Evolutionary conservation across 2,888 invertebrate genomes (phyloP), one percentile per base, ranked within the genome.

Genomic region (Clanis bilineata): DNA sequence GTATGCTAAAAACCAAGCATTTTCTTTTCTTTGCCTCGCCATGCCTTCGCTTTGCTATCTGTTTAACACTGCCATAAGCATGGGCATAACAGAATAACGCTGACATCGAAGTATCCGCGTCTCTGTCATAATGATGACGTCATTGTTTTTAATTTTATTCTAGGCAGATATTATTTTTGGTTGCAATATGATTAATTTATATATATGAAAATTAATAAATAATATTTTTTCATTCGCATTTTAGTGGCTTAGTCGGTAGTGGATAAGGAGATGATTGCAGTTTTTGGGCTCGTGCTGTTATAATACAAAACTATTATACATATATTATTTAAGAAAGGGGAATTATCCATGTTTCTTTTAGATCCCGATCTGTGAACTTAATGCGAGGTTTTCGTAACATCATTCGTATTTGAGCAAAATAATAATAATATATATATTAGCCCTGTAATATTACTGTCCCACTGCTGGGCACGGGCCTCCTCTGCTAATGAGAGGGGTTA

Each of bases 81-180:
- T n/a, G n/a, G n/a, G n/a, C n/a, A n/a, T n/a, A 28, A 3, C 15
- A 18, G 18, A 32, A 10, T 51, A 32, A 51, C 18, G 51, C 10
- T 57, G 64, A 10, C 64, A 67, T 63, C n/a, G 43, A 54, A 21
- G 28, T 36, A 43, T 32, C 18, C 56, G 43, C 12, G 47, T 23
- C 15, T 32, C n/a, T 44, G 22, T 57, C n/a, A n/a, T 36, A 45
- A 62, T 45, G 56, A 56, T 61, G 63, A 64, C 64, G 63, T 64
- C 62, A 65, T 76, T 82, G 82, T 80, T 78, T 81, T 81, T 80
- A 79, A 87, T 88, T 69, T 88, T 88, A 88, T 87, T 88, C 62
- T 81, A 82, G 77, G 70, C 77, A 79, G 77, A 84, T 83, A 80
- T 79, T 77, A 79, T 71, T 75, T 67, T 76, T 68, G 76, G 76